These are phyloP conservation scores for Ctenopoma kingsleyae DNA, from an alignment of 2,797 vertebrate species.

Conservation along the genomic window DNA sequence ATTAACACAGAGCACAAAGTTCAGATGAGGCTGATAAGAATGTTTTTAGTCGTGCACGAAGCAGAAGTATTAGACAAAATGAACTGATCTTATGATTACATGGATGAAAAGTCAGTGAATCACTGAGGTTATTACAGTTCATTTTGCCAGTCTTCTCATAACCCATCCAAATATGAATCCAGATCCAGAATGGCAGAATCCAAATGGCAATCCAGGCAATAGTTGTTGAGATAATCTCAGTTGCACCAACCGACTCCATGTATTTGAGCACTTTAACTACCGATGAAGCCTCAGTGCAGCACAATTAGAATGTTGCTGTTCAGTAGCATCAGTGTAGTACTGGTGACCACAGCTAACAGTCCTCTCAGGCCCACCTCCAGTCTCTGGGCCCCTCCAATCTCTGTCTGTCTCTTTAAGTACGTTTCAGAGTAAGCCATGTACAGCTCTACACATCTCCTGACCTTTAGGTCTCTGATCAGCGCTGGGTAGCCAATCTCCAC, in stretches of 20 bases:
- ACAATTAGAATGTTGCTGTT: conserved; percentile 45
- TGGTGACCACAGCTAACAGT: conserved; percentile 42
- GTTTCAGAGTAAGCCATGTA: conserved; percentile 74
- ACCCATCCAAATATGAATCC: not conserved
- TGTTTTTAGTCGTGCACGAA: not conserved
- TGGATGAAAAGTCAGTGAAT: no score
- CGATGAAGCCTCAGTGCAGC: conserved; percentile 37
- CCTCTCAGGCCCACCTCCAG: conserved; percentile 16
- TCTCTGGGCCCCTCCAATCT: conserved; percentile 23
- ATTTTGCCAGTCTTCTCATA: not conserved
- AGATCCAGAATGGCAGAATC: no score
- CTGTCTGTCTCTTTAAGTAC: conserved; percentile 40
- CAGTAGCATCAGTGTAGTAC: conserved; percentile 43
- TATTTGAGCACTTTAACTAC: not conserved
- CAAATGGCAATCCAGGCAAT: no score
- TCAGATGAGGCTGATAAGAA: not conserved
- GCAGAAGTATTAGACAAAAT: no score
- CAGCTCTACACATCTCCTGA: conserved; percentile 71
- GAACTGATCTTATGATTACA: no score
- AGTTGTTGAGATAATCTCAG: not conserved
- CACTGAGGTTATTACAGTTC: no score
- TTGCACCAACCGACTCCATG: not conserved
- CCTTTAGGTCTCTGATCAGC: conserved; percentile 80
- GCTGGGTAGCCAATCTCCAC: conserved; percentile 81
- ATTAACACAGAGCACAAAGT: no score